Percentiles rank a stretch among this genome's conserved stretches.
phyloP scores from a whole-genome alignment of 2,113 vertebrate genomes.

The Psilopsiagon aurifrons region DNA sequence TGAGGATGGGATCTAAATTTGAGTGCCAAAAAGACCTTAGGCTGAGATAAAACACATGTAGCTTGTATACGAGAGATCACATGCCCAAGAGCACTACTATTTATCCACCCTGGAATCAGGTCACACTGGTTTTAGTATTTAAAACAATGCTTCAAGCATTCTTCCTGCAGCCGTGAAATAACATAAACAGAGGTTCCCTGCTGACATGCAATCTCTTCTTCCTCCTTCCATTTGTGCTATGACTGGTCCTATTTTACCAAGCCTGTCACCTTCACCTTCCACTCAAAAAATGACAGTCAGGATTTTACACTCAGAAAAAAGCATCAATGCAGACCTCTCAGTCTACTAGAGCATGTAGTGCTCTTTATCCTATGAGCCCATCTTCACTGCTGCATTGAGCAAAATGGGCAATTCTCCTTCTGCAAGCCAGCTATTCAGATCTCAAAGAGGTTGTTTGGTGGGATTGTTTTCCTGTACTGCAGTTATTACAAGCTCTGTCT shows the following conservation, averaged over 20 bases:
- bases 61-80: not conserved
- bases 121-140: not conserved
- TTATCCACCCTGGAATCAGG: not conserved
- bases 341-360: not conserved
- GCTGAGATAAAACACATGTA: not conserved
- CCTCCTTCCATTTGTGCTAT: not conserved
- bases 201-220: not conserved
- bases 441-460: not conserved
- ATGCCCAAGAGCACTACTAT: not conserved
- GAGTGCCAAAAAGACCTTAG: not conserved
- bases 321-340: not conserved
- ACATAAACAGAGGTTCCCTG: not conserved
- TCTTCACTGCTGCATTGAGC: constrained; percentile 20
- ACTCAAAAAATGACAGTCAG: not conserved
- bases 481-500: constrained; percentile 33
- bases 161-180: not conserved
- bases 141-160: not conserved
- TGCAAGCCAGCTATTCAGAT: constrained; percentile 13
- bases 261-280: not conserved
- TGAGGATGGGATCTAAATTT: not conserved
- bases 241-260: not conserved
- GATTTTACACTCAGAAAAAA: not conserved
- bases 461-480: not conserved
- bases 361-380: not conserved
- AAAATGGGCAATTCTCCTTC: constrained; percentile 57